phyloP scores from a whole-genome alignment of 2,113 vertebrate species.

The Lepidothrix coronata region DNA sequence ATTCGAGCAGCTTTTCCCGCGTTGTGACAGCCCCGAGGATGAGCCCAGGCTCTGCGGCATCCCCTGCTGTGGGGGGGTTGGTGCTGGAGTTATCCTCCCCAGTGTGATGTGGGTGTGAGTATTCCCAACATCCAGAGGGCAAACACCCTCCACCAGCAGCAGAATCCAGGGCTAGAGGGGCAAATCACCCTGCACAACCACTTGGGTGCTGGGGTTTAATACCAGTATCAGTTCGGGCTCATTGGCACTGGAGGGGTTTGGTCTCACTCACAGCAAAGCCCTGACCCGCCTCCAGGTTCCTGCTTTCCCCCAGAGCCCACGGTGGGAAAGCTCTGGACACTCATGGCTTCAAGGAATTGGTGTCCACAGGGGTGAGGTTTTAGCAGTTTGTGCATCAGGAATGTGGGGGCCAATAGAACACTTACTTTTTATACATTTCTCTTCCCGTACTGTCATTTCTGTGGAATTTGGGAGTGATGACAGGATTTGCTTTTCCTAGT shows the following conservation, averaged over 20 bases:
- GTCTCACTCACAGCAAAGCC: too few species aligned
- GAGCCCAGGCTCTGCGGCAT: background rate
- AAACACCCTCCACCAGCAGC: background rate
- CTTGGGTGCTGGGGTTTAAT: accelerated
- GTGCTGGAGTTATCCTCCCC: accelerated
- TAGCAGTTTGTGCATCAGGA: accelerated
- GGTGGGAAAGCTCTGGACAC: background rate
- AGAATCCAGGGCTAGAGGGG: accelerated
- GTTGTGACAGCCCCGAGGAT: accelerated
- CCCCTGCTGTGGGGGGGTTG: accelerated
- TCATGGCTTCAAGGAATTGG: accelerated
- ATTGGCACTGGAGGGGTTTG: accelerated
- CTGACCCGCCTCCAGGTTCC: accelerated
- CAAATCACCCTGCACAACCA: accelerated
- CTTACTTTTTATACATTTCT: background rate
- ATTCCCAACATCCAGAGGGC: background rate
- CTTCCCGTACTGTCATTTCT: background rate
- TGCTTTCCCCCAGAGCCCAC: accelerated
- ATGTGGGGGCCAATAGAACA: background rate
- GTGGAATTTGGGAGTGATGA: background rate
- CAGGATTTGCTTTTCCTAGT: background rate
- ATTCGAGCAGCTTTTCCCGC: accelerated
- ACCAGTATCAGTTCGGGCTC: accelerated
- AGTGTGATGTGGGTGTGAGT: accelerated
- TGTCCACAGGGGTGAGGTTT: accelerated